Base-by-base conservation (phyloP, 37 sponge, comb jelly and placozoan genomes). In the Cliona cf. orientalis region DNA sequence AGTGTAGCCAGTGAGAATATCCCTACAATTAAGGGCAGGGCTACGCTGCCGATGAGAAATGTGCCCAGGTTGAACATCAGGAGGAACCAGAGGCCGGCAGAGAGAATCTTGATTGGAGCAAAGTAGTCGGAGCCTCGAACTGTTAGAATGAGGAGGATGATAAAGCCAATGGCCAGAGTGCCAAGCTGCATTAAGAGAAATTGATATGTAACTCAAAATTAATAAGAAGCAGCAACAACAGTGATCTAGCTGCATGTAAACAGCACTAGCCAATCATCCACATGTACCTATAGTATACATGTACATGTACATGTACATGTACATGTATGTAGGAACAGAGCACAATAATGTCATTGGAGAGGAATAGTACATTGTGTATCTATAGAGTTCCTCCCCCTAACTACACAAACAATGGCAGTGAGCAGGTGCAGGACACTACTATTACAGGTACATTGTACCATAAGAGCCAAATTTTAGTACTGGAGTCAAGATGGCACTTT, bases 71-170 rank as follows among this genome's bases (percentile, higher is more conserved):
- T 79, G 37, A 79, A 66, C 59, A 72, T 42, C 12, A 33, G 37
- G 5, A 86, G 66, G 45, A 69, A 86, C 87, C 87, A 86, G 6
- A 79, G 39, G 22, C 31, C 23, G 4, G 40, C 43, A 29, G 78
- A 71, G 28, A 84, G 75, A 32, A 46, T 28, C 22, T 59, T 44
- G 39, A 66, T 4, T 1, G 28, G 63, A 9, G 53, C 56, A 41
- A 21, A 1, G 69, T 75, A 17, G 39, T 36, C 26, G 1, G 49
- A 60, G 43, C 21, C 11, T 11, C 42, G 1, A 4, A 34, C 44
- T 5, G 64, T 64, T 9, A 63, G 46, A 19, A 14, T 14, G 28
- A 75, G 31, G 5, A 79, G 67, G 36, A 79, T 14, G 2, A 66
- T 25, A 14, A 79, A 79, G 3, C 67, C 68, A 45, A 66, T n/a